These are phyloP conservation scores for Cataglyphis rosenhaueri DNA, from an alignment of 2,888 invertebrate genomes.

Conservation along the genomic window DNA sequence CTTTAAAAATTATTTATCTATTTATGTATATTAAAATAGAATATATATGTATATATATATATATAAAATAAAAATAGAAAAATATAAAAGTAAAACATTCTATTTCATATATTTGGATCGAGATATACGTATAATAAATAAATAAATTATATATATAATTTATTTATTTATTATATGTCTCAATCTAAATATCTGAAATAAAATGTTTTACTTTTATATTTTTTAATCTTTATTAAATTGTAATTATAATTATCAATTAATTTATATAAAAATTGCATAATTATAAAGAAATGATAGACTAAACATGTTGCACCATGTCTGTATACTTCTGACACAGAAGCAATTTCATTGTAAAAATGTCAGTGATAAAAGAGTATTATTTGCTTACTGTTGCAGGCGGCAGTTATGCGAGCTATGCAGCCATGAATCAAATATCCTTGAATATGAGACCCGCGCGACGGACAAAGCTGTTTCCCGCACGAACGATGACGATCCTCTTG, in stretches of 20 bases:
- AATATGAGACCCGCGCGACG: constrained; percentile 77
- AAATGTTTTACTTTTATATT: not conserved
- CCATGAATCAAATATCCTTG: constrained; percentile 72
- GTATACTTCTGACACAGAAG: not conserved
- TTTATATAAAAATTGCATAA: not conserved
- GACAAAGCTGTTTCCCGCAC: constrained; percentile 68
- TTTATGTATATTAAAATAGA: not conserved
- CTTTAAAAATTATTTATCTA: not conserved
- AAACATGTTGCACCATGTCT: not conserved
- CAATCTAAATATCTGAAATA: not conserved
- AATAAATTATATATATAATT: not conserved
- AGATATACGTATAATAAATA: no score
- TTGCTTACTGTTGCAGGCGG: constrained; percentile 76
- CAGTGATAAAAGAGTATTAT: not conserved
- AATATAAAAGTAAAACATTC: no score
- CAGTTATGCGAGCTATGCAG: constrained; percentile 78
- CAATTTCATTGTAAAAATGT: not conserved
- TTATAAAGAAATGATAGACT: not conserved
- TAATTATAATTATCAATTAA: not conserved
- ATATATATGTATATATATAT: not conserved
- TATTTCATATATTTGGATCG: no score
- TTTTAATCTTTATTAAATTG: not conserved
- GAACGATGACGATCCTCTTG: constrained; percentile 67
- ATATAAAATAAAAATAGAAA: no score
- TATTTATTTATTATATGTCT: not conserved